Base-by-base conservation (phyloP, 2,113 vertebrate species). In the Stegostoma tigrinum region DNA sequence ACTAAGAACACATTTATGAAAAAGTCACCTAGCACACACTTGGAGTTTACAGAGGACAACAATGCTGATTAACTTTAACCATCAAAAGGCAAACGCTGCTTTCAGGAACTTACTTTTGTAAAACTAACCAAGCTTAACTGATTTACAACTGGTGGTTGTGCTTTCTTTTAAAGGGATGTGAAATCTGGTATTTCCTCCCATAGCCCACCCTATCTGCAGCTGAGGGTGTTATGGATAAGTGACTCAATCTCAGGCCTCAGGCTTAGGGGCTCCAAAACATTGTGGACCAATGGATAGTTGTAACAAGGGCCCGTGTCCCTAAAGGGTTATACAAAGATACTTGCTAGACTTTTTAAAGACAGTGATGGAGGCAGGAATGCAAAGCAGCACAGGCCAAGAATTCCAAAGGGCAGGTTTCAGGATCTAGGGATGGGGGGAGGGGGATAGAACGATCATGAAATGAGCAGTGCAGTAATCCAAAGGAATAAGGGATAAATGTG, bases 171-270 rank as follows among this genome's bases (percentile, higher is more conserved):
- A 80, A 83, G 17, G 38, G 38, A 83, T 42, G 42, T 21, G 38
- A 45, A 83, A 21, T 83, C 4, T 23, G 80, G 80, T 23, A 83
- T 83, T 83, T 45, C 80, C 38, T 83, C 80, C 5, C 78, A 3
- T 0, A 21, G 19, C n/a, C 78, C 78, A 42, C 80, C 80, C 38
- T 23, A 45, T 21, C 38, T 23, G 12, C 15, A 23, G 38, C 38
- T 45, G 80, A 83, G 78, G 78, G n/a, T 42, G 78, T 42, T 83
- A 2, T 42, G 12, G n/a, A 42, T 42, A n/a, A 42, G 15, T 83
- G 78, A 83, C 78, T 83, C 78, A 83, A n/a, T 83, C n/a, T 83
- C n/a, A 19, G n/a, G n/a, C n/a, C n/a, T 80, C n/a, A 83, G n/a
- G 78, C n/a, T 17, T 17, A 38, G 78, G n/a, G n/a, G 78, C 78